Percentiles rank a stretch among this genome's conserved stretches.
Conservation (phyloP, 2,797 vertebrate genomes). For the Phaenicophaeus curvirostris region DNA sequence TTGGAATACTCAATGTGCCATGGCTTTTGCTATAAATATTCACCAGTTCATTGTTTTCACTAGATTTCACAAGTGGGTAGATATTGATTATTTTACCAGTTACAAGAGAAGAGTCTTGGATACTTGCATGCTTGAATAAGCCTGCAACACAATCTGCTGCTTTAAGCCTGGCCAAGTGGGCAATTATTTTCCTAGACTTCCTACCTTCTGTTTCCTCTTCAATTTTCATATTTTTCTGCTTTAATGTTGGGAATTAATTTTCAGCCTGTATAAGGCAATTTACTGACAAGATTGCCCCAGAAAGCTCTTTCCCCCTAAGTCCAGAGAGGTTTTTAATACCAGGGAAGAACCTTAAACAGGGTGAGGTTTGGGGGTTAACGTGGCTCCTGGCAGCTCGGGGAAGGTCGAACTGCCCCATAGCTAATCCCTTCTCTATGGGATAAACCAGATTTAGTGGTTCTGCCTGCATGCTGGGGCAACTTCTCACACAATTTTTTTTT, state of each 20-base stretch:
- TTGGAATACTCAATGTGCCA: conserved; percentile 31
- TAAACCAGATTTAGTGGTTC: neutral
- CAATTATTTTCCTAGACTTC: neutral
- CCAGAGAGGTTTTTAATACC: neutral
- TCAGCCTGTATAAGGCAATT: neutral
- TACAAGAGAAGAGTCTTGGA: neutral
- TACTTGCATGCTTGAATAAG: neutral
- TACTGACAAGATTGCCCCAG: neutral
- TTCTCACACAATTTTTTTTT: neutral
- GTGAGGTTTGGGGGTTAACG: rapidly evolving
- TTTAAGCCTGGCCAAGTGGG: neutral
- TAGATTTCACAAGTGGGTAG: neutral
- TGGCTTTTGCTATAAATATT: conserved; percentile 33
- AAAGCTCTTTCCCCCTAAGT: neutral
- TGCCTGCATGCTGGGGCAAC: neutral
- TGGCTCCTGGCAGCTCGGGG: neutral
- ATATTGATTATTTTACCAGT: conserved; percentile 15
- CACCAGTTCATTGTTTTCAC: neutral
- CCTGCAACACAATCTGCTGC: neutral
- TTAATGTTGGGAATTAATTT: neutral
- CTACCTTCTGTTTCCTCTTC: neutral
- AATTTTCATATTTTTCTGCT: neutral
- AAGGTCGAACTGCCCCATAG: neutral
- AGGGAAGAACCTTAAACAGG: neutral
- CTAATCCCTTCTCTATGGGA: neutral